Base-by-base conservation (phyloP, 2,888 invertebrate species). In the Automeris io region DNA sequence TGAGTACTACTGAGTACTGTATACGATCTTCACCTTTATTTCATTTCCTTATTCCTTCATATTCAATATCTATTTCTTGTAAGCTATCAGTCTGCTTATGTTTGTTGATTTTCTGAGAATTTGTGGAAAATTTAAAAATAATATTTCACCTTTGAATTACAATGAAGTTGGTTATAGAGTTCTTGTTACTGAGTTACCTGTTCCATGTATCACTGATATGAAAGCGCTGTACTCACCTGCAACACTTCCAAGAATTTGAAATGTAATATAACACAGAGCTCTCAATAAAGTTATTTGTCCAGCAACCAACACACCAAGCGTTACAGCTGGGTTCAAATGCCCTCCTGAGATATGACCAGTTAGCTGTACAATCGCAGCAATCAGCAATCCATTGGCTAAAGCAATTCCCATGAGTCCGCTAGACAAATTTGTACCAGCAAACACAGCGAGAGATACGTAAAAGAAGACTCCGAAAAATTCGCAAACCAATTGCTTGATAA, bases 281-380 rank as follows among this genome's bases (percentile, higher is more conserved):
- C 57, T 61, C 16, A 67, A 33, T 7, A 49, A 40, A 39, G 50
- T 61, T n/a, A 67, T 64, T 31, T 54, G 41, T 6, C 51, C 51
- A 35, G 54, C 56, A 4, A 61, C 40, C 8, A 61, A 11, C 6
- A 47, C 46, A 0, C 62, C 65, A 0, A 57, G 3, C 0, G 67
- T 67, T 2, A 67, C 43, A 7, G 68, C 67, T 0, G 67, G 67
- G 33, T 67, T 67, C 8, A 66, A 42, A 24, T 67, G 68, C 0
- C 52, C 55, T 0, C 68, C 65, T 4, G 63, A 65, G 0, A 64
- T 47, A 26, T 56, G 50, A 0, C 64, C 64, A 6, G 57, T 42
- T n/a, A 62, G 45, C 18, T 58, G 52, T 5, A 63, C 42, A 1
- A 65, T 18, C 1, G 55, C 50, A 5, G 53, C 51, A 4, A 64